A percentile compares a stretch with the other conserved stretches of the same genome.
These are phyloP conservation scores for Phallusia fumigata DNA, from an alignment of 23 tunicate species.

Conservation along the genomic window DNA sequence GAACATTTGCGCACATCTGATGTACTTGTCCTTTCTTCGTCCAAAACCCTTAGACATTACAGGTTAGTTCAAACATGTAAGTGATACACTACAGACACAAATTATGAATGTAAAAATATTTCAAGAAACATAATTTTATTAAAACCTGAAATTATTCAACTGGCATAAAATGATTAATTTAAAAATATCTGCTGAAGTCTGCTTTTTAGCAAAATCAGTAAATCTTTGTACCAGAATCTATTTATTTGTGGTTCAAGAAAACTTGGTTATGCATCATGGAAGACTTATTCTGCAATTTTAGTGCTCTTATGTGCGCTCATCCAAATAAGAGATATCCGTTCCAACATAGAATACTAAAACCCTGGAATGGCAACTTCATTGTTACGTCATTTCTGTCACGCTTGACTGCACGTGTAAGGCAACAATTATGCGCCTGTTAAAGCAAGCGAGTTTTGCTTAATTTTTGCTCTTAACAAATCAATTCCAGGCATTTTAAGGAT, in stretches of 20 bases:
- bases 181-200: constrained; percentile 6
- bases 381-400: no score
- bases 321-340: not conserved
- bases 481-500: no score
- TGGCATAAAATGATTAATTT: not conserved
- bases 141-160: constrained; percentile 9
- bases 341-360: no score
- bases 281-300: not conserved
- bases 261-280: constrained; percentile 16
- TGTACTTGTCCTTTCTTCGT: constrained; percentile 19
- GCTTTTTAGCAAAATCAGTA: not conserved
- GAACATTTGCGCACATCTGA: constrained; percentile 1
- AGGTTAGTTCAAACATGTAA: not conserved
- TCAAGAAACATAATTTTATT: not conserved
- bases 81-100: not conserved
- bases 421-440: no score
- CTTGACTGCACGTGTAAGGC: no score
- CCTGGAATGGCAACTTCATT: no score
- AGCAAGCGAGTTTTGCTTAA: no score
- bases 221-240: not conserved
- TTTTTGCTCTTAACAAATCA: no score
- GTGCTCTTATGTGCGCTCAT: constrained; percentile 41
- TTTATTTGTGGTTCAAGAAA: constrained; percentile 2
- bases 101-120: not conserved
- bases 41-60: constrained; percentile 20